Conservation (phyloP, 2,888 invertebrate species). For the Drosophila putrida region DNA sequence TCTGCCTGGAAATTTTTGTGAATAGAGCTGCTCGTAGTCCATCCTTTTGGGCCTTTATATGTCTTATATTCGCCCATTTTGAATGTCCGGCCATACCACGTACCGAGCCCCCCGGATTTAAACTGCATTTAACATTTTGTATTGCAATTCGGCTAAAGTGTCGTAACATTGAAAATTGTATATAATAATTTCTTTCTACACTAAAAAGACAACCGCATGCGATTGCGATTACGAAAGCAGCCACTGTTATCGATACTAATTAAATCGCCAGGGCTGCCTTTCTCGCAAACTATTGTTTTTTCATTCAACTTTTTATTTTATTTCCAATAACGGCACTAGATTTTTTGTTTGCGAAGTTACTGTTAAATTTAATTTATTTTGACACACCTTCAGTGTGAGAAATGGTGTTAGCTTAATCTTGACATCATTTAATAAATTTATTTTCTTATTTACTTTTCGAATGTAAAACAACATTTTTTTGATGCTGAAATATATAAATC, state of each 20-base stretch:
- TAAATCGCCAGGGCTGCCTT: neutral
- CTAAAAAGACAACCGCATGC: conserved; percentile 13
- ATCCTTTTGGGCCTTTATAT: conserved; percentile 90
- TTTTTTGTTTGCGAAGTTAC: too few relatives aligned
- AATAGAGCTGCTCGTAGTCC: conserved; percentile 86
- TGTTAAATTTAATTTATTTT: too few relatives aligned
- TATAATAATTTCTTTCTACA: conserved; percentile 17
- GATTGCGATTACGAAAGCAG: conserved; percentile 18
- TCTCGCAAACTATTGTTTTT: too few relatives aligned
- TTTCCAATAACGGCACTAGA: too few relatives aligned
- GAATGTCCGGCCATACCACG: conserved; percentile 89
- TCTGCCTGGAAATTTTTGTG: conserved; percentile 86
- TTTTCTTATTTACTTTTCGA: too few relatives aligned
- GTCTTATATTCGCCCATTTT: conserved; percentile 92
- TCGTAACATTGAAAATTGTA: conserved; percentile 42
- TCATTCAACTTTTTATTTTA: too few relatives aligned
- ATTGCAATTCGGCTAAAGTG: conserved; percentile 21
- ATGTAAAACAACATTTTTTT: too few relatives aligned
- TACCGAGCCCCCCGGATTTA: conserved; percentile 5
- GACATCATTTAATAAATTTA: too few relatives aligned
- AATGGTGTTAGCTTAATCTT: too few relatives aligned
- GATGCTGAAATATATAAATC: too few relatives aligned
- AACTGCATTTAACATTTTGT: conserved; percentile 11
- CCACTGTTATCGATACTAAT: neutral
- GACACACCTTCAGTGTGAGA: too few relatives aligned